Conservation (phyloP, 2,113 vertebrate genomes). For the Neofelis nebulosa region DNA sequence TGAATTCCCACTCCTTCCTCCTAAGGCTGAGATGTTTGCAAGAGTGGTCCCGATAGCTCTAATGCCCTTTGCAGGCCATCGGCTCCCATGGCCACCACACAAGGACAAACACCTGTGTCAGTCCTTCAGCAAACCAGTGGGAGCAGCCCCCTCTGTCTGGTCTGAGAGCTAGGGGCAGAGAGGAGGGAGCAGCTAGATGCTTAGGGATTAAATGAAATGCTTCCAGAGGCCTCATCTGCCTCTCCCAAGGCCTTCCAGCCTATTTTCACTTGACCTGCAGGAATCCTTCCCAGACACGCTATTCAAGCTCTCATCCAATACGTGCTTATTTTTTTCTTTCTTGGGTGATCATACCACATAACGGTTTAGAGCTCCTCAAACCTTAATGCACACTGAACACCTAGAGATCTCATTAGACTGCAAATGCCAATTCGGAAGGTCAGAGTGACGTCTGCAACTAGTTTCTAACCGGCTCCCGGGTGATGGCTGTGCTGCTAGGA, state of each 20-base stretch:
- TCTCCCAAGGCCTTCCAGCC: neutral
- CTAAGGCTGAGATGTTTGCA: neutral
- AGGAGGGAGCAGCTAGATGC: neutral
- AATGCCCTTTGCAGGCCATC: neutral
- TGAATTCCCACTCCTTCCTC: neutral
- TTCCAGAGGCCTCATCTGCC: neutral
- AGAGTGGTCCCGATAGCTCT: neutral
- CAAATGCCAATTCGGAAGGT: neutral
- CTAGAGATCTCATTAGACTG: neutral
- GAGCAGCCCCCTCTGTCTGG: neutral
- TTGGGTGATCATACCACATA: neutral
- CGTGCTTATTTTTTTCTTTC: neutral
- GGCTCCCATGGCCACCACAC: neutral
- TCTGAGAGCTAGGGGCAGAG: neutral
- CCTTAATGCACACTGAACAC: neutral
- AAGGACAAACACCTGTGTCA: neutral
- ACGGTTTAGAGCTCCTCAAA: neutral
- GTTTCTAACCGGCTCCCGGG: neutral
- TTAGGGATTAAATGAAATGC: neutral
- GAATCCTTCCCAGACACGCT: neutral
- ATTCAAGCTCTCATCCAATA: neutral
- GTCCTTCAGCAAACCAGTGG: neutral
- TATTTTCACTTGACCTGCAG: neutral
- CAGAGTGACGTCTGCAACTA: neutral
- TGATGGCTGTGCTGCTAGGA: neutral